Evolutionary conservation across 2,113 vertebrate species (phyloP).

Genomic region (Plecotus auritus): DNA sequence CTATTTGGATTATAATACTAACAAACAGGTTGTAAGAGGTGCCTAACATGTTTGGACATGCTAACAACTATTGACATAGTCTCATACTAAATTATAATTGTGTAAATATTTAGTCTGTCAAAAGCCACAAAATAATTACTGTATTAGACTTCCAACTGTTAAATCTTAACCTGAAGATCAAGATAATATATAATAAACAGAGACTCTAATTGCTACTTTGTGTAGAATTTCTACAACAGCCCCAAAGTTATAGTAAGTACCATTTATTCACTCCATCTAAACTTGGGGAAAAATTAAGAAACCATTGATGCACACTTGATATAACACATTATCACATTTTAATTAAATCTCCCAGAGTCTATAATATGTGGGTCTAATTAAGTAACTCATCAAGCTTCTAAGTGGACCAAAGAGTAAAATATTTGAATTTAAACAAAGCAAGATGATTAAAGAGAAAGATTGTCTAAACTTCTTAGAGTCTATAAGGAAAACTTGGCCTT

Average conservation of each 20-base stretch:
- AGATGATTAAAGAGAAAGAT: constrained; percentile 18
- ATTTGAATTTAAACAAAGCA: constrained; percentile 43
- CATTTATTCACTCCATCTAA: constrained; percentile 18
- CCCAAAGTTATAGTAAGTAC: not conserved
- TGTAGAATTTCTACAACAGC: not conserved
- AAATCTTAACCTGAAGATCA: constrained; percentile 26
- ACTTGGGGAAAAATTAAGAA: constrained; percentile 63
- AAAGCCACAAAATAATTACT: constrained; percentile 46
- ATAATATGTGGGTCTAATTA: constrained; percentile 54
- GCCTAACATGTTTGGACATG: constrained; percentile 23
- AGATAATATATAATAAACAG: constrained; percentile 11
- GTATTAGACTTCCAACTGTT: not conserved
- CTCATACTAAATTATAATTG: constrained; percentile 38
- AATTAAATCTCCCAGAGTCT: constrained; percentile 32
- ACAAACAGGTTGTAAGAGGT: constrained; percentile 24
- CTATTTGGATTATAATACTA: constrained; percentile 23
- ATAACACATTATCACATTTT: constrained; percentile 56
- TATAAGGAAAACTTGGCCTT: not conserved
- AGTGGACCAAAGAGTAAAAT: constrained; percentile 30
- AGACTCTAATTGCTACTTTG: constrained; percentile 31
- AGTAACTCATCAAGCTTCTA: constrained; percentile 45
- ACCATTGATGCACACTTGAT: not conserved
- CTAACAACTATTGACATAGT: not conserved
- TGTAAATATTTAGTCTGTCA: constrained; percentile 53
- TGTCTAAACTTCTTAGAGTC: not conserved